Evolutionary conservation across 2,113 vertebrate genomes (phyloP), one percentile per base, ranked within the genome.

Genomic region (Pavo muticus): DNA sequence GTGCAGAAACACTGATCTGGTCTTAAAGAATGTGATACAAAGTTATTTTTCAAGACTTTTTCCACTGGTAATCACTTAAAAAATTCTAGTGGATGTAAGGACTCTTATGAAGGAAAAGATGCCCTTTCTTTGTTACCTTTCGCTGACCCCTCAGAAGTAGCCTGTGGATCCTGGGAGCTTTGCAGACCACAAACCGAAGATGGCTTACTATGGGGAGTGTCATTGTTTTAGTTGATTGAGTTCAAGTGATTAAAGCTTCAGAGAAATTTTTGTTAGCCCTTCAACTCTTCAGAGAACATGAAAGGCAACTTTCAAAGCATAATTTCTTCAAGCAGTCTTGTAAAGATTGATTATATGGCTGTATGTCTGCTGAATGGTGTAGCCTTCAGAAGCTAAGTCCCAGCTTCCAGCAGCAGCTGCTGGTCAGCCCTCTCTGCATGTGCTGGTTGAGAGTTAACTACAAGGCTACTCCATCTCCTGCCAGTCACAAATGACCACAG

Each of bases 391-490:
- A 83, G 24, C 3, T 18, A 57, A 59, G 59, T 42, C 67, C 39
- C 23, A 42, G 10, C 4, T n/a, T 86, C 54, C 35, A n/a, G 9
- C 25, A 6, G 19, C 0, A 0, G 35, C 56, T 5, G 1, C 32
- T 2, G 10, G 50, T 19, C 45, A 88, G 14, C 14, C 40, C 21
- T 39, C 17, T 40, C 37, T 47, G 40, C 3, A 1, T 2, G 11
- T 16, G 15, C 21, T 81, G 45, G 10, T 30, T 60, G 20, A 69
- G 39, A 80, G 32, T 18, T 18, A 72, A 72, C 6, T n/a, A 25
- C 3, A 14, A 52, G 48, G 37, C 40, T 59, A 6, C 2, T 82
- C 21, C 29, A 6, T 29, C 21, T 84, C 45, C 54, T 73, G 35
- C 30, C 18, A 4, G 37, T 18, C 61, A 77, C n/a, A 50, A 70